phyloP scores from a whole-genome alignment of 2,888 invertebrate genomes.

The Polietes domitor region DNA sequence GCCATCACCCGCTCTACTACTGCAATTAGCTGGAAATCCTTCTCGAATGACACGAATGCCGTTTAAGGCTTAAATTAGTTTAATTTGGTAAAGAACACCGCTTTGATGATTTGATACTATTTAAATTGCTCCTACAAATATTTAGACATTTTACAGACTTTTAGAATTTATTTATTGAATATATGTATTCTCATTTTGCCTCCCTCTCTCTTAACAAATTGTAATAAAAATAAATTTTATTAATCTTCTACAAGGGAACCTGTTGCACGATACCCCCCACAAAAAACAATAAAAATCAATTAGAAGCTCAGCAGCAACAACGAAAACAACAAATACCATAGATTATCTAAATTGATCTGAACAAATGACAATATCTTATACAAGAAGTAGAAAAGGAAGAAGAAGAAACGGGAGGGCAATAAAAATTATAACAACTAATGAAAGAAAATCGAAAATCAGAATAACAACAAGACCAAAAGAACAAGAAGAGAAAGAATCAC shows the following conservation, averaged over 20 bases:
- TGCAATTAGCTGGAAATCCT: no score
- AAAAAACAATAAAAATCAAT: constrained; percentile 19
- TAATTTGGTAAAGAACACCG: neutral
- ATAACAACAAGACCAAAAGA: neutral
- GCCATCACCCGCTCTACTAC: no score
- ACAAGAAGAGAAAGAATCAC: neutral
- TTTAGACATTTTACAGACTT: neutral
- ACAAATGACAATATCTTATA: constrained; percentile 28
- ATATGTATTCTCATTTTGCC: no score
- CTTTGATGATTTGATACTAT: neutral
- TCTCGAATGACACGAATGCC: no score
- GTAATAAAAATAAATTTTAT: constrained; percentile 19
- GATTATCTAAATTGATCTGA: constrained; percentile 48
- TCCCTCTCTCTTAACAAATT: neutral
- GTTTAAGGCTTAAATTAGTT: no score
- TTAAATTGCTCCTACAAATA: neutral
- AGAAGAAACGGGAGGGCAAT: neutral
- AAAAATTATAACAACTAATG: constrained; percentile 8
- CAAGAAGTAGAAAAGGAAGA: no score
- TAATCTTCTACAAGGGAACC: neutral
- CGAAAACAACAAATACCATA: neutral
- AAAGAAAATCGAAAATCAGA: neutral
- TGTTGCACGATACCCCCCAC: neutral
- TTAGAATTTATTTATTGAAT: neutral
- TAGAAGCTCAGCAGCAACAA: neutral